A percentile compares a stretch with the other conserved stretches of the same genome.
Evolutionary conservation across 2,888 invertebrate genomes (phyloP).

Genomic region (Portevinia maculata): DNA sequence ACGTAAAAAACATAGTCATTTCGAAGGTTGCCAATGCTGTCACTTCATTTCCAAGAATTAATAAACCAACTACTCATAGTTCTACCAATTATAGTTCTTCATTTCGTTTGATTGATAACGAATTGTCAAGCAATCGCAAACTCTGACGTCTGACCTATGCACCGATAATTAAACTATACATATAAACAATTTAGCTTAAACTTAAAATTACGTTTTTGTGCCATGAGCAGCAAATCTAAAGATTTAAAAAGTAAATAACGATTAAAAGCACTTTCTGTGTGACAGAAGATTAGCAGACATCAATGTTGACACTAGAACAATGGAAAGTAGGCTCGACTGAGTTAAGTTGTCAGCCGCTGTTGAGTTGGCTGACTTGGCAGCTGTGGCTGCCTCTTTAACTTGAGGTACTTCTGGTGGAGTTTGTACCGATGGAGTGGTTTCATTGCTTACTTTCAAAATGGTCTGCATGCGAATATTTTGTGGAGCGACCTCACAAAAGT

Average conservation of each 20-base stretch:
- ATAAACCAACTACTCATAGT: constrained; percentile 40
- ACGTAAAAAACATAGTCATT: not conserved
- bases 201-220: constrained; percentile 37
- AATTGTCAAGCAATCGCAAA: constrained; percentile 53
- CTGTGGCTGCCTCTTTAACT: constrained; percentile 43
- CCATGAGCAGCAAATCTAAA: constrained; percentile 8
- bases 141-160: constrained; percentile 28
- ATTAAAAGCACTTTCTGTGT: constrained; percentile 26
- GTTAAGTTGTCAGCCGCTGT: constrained; percentile 1
- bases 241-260: constrained; percentile 48
- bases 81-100: constrained; percentile 24
- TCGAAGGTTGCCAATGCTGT: constrained; percentile 17
- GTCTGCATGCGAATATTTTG: constrained; percentile 64
- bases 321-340: not conserved
- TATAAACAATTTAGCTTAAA: constrained; percentile 19
- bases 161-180: constrained; percentile 47
- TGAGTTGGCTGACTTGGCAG: constrained; percentile 29
- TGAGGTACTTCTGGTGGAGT: constrained; percentile 39
- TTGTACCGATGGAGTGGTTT: constrained; percentile 10
- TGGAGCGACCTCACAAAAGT: constrained; percentile 58
- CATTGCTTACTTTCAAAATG: constrained; percentile 50
- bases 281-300: constrained; percentile 11
- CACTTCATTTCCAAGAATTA: constrained; percentile 38
- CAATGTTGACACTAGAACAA: constrained; percentile 22
- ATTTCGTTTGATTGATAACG: constrained; percentile 45